Evolutionary conservation across 2,888 invertebrate species (phyloP).

Genomic region (Caenorhabditis japonica): DNA sequence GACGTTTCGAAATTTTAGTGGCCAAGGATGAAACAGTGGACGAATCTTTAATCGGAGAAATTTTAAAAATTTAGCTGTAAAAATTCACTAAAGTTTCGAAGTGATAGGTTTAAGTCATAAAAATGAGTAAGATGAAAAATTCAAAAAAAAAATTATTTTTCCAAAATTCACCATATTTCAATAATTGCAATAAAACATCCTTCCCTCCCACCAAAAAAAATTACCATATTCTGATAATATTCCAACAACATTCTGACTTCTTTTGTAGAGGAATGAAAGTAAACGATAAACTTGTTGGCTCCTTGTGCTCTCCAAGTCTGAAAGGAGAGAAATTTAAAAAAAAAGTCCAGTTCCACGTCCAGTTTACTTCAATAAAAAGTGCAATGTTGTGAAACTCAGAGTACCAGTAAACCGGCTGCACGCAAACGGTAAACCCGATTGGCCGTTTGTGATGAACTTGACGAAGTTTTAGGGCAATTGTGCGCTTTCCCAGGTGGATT

Average conservation of each 20-base stretch:
- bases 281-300: slow-evolving; percentile 60
- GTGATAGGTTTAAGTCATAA: too few species aligned
- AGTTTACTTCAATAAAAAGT: slow-evolving; percentile 54
- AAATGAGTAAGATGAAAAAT: too few species aligned
- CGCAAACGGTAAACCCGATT: slow-evolving; percentile 58
- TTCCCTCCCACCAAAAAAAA: neutral
- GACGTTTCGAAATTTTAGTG: too few species aligned
- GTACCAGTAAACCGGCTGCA: slow-evolving; percentile 66
- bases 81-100: too few species aligned
- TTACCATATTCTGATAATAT: slow-evolving; percentile 46
- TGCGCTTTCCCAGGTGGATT: slow-evolving; percentile 1
- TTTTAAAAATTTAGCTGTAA: too few species aligned
- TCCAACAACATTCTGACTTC: slow-evolving; percentile 49
- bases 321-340: neutral
- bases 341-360: too few species aligned
- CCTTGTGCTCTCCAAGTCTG: slow-evolving; percentile 61
- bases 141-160: too few species aligned
- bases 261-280: slow-evolving; percentile 56
- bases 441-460: slow-evolving; percentile 1
- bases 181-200: too few species aligned
- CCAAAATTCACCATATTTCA: too few species aligned
- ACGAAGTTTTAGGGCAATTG: neutral
- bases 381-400: slow-evolving; percentile 58
- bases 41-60: too few species aligned
- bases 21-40: too few species aligned